Evolutionary conservation across 2,113 vertebrate species (phyloP), one percentile per base, ranked within the genome.

Genomic region (Geothlypis trichas): DNA sequence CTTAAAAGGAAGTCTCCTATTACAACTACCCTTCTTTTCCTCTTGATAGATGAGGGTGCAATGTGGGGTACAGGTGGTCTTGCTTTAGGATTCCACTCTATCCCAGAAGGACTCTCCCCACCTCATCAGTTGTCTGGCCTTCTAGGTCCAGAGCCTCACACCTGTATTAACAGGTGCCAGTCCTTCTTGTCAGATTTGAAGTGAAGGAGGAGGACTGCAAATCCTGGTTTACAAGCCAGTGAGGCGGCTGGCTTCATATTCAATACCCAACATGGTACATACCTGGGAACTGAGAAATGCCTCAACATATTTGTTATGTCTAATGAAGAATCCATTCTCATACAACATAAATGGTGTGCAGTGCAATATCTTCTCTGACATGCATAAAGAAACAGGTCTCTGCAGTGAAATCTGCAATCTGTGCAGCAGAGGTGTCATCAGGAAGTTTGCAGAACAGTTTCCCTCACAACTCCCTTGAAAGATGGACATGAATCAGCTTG

Each of bases 21-120:
- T 26, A 42, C 26, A 67, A 7, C 10, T 67, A 14, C 11, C 2
- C 13, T 67, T 67, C 13, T 51, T 76, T 58, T 21, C 26, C 20
- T 26, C 24, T 30, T 58, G 35, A 35, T 28, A 41, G 7, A 30
- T 47, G 21, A 42, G 24, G 35, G 17, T 0, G 0, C 0, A 0
- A 26, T 59, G 26, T 2, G 0, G 35, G 9, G 10, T 57, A 49
- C 8, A 24, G 24, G 8, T 26, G 35, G 20, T 21, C 13, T 9
- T 58, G 7, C 20, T 58, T 51, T 31, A 51, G 31, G 62, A 67
- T 26, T 35, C 13, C 13, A 7, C 15, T 42, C 16, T 31, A 8
- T 42, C 31, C 62, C 27, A 49, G 44, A 23, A 51, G 19, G 20
- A 51, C 3, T 14, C 24, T 21, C 5, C 8, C 26, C 13, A 35